Conservation (phyloP, 2,797 vertebrate genomes). For the Zalophus californianus region DNA sequence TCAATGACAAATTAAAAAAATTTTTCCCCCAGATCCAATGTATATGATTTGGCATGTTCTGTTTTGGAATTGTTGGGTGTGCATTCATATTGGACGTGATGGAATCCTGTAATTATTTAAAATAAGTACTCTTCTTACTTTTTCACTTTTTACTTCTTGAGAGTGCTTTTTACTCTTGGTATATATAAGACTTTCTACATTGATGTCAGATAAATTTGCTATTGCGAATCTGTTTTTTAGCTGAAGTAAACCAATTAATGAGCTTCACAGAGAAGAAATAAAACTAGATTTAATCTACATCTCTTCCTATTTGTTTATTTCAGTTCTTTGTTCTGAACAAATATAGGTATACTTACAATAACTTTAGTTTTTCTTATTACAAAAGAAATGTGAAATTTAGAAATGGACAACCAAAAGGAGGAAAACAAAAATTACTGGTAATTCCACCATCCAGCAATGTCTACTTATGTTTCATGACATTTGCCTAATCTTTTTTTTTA, state of each 20-base stretch:
- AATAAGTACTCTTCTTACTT: not conserved
- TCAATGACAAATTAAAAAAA: not conserved
- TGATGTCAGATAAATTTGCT: not conserved
- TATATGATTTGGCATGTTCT: not conserved
- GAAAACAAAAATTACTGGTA: not conserved
- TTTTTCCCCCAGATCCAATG: not conserved
- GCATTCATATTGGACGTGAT: not conserved
- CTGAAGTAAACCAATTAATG: not conserved
- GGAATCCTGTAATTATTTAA: not conserved
- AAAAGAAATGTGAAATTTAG: not conserved
- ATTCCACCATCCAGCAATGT: not conserved
- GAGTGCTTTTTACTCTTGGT: not conserved
- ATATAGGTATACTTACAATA: not conserved
- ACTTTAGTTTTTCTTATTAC: not conserved
- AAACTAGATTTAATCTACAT: conserved; percentile 9
- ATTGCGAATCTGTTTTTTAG: not conserved
- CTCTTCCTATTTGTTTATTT: not conserved
- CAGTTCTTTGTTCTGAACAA: not conserved
- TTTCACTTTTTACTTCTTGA: not conserved
- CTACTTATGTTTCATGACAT: not conserved
- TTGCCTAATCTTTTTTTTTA: not conserved
- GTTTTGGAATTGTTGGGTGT: not conserved
- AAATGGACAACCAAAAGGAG: not conserved
- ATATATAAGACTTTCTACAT: not conserved
- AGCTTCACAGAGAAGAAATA: conserved; percentile 6